Evolutionary conservation across 2,888 invertebrate species (phyloP).

Genomic region (Charanyca ferruginea): DNA sequence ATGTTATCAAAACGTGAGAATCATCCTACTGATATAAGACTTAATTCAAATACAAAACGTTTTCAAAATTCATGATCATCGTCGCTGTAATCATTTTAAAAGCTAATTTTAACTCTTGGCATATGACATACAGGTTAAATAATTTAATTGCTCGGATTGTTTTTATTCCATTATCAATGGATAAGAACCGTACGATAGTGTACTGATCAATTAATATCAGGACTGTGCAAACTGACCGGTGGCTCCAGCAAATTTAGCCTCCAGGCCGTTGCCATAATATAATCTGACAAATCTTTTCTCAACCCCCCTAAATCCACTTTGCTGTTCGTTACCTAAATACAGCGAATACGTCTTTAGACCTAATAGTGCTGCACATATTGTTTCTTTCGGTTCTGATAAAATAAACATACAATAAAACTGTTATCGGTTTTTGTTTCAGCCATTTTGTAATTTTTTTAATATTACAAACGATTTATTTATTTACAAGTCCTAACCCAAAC

Average conservation of each 20-base stretch:
- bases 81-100: neutral
- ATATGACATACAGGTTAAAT: neutral
- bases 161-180: constrained; percentile 2
- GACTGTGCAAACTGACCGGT: neutral
- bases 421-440: constrained; percentile 90
- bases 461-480: too few relatives aligned
- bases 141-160: neutral
- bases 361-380: constrained; percentile 61
- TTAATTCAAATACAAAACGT: too few relatives aligned
- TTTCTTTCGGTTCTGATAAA: constrained; percentile 85
- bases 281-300: constrained; percentile 32
- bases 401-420: constrained; percentile 88
- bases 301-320: constrained; percentile 21
- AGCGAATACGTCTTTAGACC: too few relatives aligned
- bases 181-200: neutral
- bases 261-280: constrained; percentile 17
- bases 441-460: too few relatives aligned
- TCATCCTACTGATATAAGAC: too few relatives aligned
- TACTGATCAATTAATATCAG: constrained; percentile 32
- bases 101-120: neutral
- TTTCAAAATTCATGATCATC: neutral
- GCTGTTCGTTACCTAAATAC: constrained; percentile 17
- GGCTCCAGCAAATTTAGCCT: constrained; percentile 18
- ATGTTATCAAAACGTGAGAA: too few relatives aligned
- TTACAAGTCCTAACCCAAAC: too few relatives aligned